Evolutionary conservation across 2,888 invertebrate species (phyloP).

Genomic region (Drosophila gaucha): DNA sequence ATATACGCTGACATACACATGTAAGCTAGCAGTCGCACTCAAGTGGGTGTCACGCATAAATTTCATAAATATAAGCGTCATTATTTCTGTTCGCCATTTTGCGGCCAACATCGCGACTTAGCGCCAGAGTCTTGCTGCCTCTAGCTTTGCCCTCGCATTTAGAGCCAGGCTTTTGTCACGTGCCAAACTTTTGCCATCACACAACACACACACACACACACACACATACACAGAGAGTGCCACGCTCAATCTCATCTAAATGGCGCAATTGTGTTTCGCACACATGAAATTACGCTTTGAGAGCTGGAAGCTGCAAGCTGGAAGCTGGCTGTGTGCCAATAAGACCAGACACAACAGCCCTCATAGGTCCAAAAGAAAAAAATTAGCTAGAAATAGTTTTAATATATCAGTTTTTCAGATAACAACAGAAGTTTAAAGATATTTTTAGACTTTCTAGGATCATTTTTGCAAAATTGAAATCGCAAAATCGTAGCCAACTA

Average conservation of each 20-base stretch:
- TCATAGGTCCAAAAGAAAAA: neutral
- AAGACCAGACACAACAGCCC: conserved; percentile 2
- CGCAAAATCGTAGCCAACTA: no score
- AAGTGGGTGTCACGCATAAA: conserved; percentile 82
- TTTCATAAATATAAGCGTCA: conserved; percentile 81
- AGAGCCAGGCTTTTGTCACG: conserved; percentile 69
- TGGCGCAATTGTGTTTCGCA: conserved; percentile 76
- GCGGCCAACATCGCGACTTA: conserved; percentile 66
- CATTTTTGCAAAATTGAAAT: no score
- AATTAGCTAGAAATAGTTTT: neutral
- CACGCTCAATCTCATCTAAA: conserved; percentile 72
- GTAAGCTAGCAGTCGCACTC: no score
- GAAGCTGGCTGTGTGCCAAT: conserved; percentile 40
- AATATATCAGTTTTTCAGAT: neutral
- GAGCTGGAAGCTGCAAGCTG: conserved; percentile 7
- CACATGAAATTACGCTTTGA: conserved; percentile 61
- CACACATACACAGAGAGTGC: conserved; percentile 14
- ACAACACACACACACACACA: conserved; percentile 19
- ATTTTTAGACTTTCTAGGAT: neutral
- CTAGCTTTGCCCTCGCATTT: neutral
- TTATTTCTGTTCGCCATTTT: conserved; percentile 74
- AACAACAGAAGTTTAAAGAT: conserved; percentile 1
- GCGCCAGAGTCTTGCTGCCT: conserved; percentile 15
- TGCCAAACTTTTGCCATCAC: conserved; percentile 66
- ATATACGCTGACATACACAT: conserved; percentile 2